These are phyloP conservation scores for Metaphire vulgaris DNA, from an alignment of 1,140 invertebrate genomes.

Conservation along the genomic window DNA sequence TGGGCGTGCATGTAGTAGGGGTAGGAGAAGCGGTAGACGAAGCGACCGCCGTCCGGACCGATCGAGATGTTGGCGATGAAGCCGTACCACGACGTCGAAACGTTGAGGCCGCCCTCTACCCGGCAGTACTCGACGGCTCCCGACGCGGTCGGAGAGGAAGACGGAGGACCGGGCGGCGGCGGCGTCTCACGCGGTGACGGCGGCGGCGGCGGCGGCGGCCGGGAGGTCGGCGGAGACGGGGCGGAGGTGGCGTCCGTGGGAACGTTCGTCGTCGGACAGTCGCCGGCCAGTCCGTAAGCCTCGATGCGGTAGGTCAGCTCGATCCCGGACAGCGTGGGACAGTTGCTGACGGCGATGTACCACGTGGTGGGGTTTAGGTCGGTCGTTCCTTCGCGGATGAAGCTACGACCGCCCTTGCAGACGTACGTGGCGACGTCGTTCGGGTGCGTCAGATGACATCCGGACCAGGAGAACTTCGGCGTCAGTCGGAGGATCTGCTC, in stretches of 20 bases:
- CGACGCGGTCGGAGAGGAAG: neutral
- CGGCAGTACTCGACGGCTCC: constrained; percentile 11
- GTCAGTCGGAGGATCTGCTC: constrained; percentile 25
- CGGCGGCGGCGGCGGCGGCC: too few species aligned
- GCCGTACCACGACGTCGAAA: constrained; percentile 19
- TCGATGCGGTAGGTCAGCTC: constrained; percentile 10
- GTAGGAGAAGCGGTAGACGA: constrained; percentile 18
- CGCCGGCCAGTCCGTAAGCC: constrained; percentile 13
- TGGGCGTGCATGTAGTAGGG: constrained; percentile 21
- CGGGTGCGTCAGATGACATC: constrained; percentile 16
- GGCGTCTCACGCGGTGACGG: too few species aligned
- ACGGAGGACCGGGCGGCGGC: too few species aligned
- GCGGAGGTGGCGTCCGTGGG: too few species aligned
- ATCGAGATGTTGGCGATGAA: constrained; percentile 23
- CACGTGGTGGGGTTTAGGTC: constrained; percentile 17
- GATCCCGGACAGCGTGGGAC: constrained; percentile 6
- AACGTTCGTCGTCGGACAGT: neutral
- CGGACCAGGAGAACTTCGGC: constrained; percentile 22
- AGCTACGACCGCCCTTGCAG: constrained; percentile 25
- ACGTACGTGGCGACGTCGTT: neutral
- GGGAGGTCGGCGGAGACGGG: neutral
- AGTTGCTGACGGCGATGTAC: constrained; percentile 27
- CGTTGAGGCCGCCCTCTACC: constrained; percentile 21
- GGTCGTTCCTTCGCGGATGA: neutral
- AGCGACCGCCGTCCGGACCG: constrained; percentile 5